Conservation (phyloP, 2,797 vertebrate genomes). For the Hydrolagus colliei region DNA sequence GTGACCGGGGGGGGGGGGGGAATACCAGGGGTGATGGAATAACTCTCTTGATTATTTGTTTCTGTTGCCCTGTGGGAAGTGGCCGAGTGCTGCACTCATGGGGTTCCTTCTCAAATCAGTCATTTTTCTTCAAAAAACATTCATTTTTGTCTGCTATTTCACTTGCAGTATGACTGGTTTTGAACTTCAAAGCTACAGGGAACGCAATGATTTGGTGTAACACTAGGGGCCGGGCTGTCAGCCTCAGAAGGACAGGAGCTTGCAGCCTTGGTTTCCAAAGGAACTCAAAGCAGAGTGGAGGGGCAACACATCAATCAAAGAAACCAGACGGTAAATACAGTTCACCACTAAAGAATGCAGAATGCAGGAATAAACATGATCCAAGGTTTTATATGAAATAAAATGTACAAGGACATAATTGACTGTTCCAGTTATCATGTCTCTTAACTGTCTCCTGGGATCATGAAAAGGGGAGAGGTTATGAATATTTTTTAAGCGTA, state of each 20-base stretch:
- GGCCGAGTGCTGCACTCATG: background rate
- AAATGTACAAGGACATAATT: too few relatives aligned
- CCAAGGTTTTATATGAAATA: background rate
- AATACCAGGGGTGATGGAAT: background rate
- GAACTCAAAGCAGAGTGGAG: background rate
- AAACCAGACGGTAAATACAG: background rate
- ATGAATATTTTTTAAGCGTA: too few relatives aligned
- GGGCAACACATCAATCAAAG: background rate
- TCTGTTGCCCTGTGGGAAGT: conserved; percentile 7
- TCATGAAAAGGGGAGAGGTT: too few relatives aligned
- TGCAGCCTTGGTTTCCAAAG: background rate
- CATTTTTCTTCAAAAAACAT: background rate
- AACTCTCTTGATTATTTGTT: background rate
- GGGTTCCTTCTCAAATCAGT: background rate
- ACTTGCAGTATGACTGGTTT: background rate
- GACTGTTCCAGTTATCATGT: too few relatives aligned
- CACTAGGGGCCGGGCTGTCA: background rate
- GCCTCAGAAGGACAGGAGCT: background rate
- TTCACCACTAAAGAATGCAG: background rate
- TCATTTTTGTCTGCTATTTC: background rate
- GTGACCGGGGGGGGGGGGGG: too few relatives aligned
- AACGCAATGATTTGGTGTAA: too few relatives aligned
- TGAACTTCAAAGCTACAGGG: background rate
- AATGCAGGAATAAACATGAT: background rate
- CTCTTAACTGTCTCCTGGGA: too few relatives aligned